Base-by-base conservation (phyloP, 1,140 invertebrate genomes). In the Drepana arcuata region DNA sequence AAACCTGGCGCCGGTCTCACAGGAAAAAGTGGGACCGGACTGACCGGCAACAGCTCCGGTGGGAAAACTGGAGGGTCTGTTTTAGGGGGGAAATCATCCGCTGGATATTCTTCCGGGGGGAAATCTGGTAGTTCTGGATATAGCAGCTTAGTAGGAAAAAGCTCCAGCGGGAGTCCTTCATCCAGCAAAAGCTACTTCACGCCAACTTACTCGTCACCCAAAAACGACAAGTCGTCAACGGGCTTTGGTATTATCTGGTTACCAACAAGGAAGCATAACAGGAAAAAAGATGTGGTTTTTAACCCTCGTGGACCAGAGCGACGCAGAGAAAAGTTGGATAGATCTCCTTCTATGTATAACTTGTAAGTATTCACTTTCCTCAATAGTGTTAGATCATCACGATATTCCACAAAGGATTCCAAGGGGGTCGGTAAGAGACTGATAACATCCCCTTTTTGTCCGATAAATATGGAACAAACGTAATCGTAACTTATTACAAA, bases 231-330 rank as follows among this genome's bases (percentile, higher is more conserved):
- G 45, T 48, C 52, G 2, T 53, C 61, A 16, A 35, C 59, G 7
- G 50, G 41, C 14, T 66, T 80, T 31, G 70, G 75, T 7, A 65
- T 80, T 13, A 60, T 80, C 37, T 80, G 72, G 75, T 30, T 80
- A 27, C 75, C 75, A n/a, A 54, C 43, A 0, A 65, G 47, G 46
- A 70, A 60, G 45, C 39, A 34, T 14, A 74, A 74, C 35, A 77
- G 73, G 34, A 58, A 74, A 13, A 80, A 71, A 30, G 70, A 77
- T 33, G 15, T 39, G 7, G 58, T 63, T 14, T 66, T 64, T 31
- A 62, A 59, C 38, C 38, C 61, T n/a, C 2, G 48, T 65, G 14
- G 51, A 58, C n/a, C n/a, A n/a, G n/a, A n/a, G n/a, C n/a, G 51
- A 54, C 34, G 55, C 69, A 5, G 52, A 32, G 58, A 63, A 13